A percentile compares a stretch with the other conserved stretches of the same genome.
Conservation (phyloP, 2,888 invertebrate species). For the Allacma fusca region DNA sequence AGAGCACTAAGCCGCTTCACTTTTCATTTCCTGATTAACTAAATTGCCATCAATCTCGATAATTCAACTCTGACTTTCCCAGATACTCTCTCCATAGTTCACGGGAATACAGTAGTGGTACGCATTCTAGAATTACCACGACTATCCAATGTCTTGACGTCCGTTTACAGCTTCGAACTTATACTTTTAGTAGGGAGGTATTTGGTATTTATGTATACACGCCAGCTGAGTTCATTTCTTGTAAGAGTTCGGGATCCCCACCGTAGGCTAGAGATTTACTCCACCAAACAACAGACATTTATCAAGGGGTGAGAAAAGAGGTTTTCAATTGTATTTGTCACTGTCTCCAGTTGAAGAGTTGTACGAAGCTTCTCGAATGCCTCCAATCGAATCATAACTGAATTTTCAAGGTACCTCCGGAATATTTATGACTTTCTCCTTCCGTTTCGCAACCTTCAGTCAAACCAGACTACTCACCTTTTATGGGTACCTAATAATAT, state of each 20-base stretch:
- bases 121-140: no score
- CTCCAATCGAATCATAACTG: slow-evolving; percentile 38
- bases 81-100: no score
- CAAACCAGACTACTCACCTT: not conserved
- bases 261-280: not conserved
- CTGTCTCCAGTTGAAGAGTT: slow-evolving; percentile 3
- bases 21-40: slow-evolving; percentile 29
- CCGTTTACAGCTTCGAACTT: no score
- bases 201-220: no score
- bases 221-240: no score
- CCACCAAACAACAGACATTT: not conserved
- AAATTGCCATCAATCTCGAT: slow-evolving; percentile 22
- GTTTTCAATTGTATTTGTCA: slow-evolving; percentile 34
- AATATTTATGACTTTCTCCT: slow-evolving; percentile 18
- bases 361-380: slow-evolving; percentile 9
- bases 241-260: no score
- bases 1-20: not conserved
- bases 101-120: no score
- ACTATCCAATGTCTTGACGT: no score
- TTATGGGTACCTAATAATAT: not conserved
- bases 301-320: slow-evolving; percentile 32
- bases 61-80: not conserved
- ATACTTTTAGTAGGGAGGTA: no score
- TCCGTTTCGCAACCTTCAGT: not conserved
- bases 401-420: slow-evolving; percentile 25